Base-by-base conservation (phyloP, 2,797 vertebrate genomes). In the Glyptemys insculpta region DNA sequence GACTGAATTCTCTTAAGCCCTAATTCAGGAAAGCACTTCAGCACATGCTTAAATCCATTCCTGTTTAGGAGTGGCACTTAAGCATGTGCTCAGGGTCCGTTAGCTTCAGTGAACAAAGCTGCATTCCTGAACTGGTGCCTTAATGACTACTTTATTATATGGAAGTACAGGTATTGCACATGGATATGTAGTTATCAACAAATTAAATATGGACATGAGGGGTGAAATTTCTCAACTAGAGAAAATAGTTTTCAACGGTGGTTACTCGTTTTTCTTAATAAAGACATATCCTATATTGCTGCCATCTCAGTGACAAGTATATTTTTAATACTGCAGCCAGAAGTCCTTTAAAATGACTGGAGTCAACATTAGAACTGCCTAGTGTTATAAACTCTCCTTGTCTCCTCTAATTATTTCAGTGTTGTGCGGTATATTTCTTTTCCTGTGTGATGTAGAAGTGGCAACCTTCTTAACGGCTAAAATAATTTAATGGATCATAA, bases 81-180 rank as follows among this genome's bases (percentile, higher is more conserved):
- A 91, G 91, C 74, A 68, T 92, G 47, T 92, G 79, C 56, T 89
- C 90, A 76, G 65, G 16, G 84, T 94, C 14, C 50, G 25, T 76
- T 29, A 8, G 27, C 12, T 3, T 49, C 44, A 31, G 78, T 92
- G 90, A 96, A 91, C 92, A 94, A 96, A 96, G 87, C 82, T 92
- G 88, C 85, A 91, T 96, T 94, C 84, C 80, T 94, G 94, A 94
- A 79, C 83, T 93, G 89, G 82, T 95, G 96, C 95, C 89, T 92
- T 96, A 94, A 90, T 94, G 84, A 86, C 84, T 87, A 72, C 72
- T 44, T 68, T 84, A 49, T 50, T 87, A 25, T 6, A 4, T 88
- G 41, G 62, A 94, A 47, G 84, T 93, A 54, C 1, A 81, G 37
- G 68, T 87, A 47, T 87, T 93, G 49, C 11, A 29, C 1, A 0